Percentiles rank a stretch among this genome's conserved stretches.
phyloP scores from a whole-genome alignment of 2,888 invertebrate genomes.

The Ophion slaviceki region DNA sequence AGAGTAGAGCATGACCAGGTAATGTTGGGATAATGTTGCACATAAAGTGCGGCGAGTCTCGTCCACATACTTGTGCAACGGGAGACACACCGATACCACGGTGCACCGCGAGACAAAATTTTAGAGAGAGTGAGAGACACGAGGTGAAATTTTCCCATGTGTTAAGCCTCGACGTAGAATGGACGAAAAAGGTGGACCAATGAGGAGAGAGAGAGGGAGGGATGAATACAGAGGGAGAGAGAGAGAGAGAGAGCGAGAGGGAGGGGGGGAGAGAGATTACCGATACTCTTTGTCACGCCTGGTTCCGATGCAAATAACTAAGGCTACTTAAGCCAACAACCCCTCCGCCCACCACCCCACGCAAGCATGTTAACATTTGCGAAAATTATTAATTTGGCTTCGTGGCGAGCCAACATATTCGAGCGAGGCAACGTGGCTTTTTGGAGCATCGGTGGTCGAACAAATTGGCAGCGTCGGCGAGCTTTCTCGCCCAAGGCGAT shows the following conservation, averaged over 20 bases:
- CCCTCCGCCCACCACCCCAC: constrained; percentile 24
- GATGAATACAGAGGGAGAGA: constrained; percentile 19
- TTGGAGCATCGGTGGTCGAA: constrained; percentile 52
- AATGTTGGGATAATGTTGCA: constrained; percentile 82
- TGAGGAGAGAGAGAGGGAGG: constrained; percentile 1
- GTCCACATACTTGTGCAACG: constrained; percentile 61
- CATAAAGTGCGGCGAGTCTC: constrained; percentile 81
- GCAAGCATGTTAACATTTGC: constrained; percentile 43
- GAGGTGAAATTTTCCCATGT: constrained; percentile 48
- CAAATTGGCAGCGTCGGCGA: constrained; percentile 48
- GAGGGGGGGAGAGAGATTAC: constrained; percentile 34
- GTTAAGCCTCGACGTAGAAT: constrained; percentile 54
- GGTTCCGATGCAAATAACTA: constrained; percentile 66
- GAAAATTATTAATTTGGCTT: constrained; percentile 65
- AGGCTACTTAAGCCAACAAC: constrained; percentile 60
- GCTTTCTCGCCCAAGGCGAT: constrained; percentile 23
- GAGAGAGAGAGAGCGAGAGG: neutral
- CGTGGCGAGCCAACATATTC: constrained; percentile 60
- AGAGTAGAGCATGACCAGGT: constrained; percentile 73
- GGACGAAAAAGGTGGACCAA: constrained; percentile 26
- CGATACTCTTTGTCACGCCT: constrained; percentile 60
- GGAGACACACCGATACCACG: constrained; percentile 54
- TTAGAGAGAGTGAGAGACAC: constrained; percentile 22
- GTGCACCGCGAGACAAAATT: constrained; percentile 24
- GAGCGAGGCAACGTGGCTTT: constrained; percentile 24